Base-by-base conservation (phyloP, 1,140 invertebrate species). In the Aphelinus certus region DNA sequence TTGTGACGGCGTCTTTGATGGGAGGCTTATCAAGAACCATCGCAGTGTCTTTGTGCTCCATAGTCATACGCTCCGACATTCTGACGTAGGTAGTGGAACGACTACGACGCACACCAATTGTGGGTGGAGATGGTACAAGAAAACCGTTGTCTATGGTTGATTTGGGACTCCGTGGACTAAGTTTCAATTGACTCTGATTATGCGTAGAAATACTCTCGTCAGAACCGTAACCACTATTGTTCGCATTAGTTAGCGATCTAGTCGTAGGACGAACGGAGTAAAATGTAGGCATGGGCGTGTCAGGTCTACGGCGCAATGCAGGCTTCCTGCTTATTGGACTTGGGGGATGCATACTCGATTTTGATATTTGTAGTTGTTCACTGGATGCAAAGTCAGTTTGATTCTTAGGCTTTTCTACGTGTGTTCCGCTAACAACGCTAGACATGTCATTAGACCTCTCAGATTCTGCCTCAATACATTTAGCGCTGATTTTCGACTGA, bases 251-350 rank as follows among this genome's bases (percentile, higher is more conserved):
- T 3, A 72, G 48, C 3, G 75, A 76, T 43, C 75, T 49, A 0
- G 75, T 76, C 0, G 63, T 6, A 1, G 75, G 75, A 3, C 75
- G 63, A 7, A 67, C 62, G 0, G 72, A 49, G n/a, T 71, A 7
- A 2, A 72, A 74, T 7, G 49, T 56, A 7, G 78, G 78, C 75
- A 79, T 71, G 3, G 78, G 78, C 1, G 78, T 79, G 46, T 79
- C 78, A 1, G 78, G 78, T 57, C 78, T 74, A 10, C 74, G 78
- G 43, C 77, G 64, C 1, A 76, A n/a, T 4, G 26, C 5, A 55
- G 5, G 10, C 53, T 55, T 7, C 5, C 26, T 7, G 49, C n/a
- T 48, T 1, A 71, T 3, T 10, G 73, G 73, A 57, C 60, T 75
- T 7, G 73, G 73, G 5, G 63, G 6, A 3, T 71, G 67, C 46